Percentiles rank a stretch among this genome's conserved stretches.
Evolutionary conservation across 2,888 invertebrate genomes (phyloP).

Genomic region (Tetragnatha montana): DNA sequence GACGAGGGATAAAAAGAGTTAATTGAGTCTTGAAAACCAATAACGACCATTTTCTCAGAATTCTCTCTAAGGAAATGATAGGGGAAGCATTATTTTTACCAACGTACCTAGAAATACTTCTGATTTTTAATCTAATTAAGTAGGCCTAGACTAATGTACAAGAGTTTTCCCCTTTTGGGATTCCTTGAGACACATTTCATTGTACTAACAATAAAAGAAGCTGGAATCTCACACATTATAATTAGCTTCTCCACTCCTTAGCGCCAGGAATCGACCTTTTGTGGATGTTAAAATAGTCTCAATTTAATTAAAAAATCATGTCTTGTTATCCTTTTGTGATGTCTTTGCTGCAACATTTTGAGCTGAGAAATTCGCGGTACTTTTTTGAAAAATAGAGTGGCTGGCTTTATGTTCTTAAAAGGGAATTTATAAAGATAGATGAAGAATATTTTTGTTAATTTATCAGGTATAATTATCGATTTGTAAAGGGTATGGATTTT

Average conservation of each 20-base stretch:
- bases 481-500: too few relatives aligned
- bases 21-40: not conserved
- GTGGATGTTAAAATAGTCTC: not conserved
- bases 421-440: too few relatives aligned
- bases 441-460: too few relatives aligned
- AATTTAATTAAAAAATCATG: not conserved
- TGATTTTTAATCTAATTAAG: slow-evolving; percentile 27
- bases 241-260: not conserved
- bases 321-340: not conserved
- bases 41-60: not conserved
- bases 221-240: not conserved
- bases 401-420: too few relatives aligned
- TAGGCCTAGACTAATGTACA: not conserved
- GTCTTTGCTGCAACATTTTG: not conserved
- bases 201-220: not conserved
- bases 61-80: not conserved
- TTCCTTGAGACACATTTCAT: not conserved
- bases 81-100: not conserved
- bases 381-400: too few relatives aligned
- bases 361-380: not conserved
- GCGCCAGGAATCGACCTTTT: not conserved
- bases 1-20: not conserved
- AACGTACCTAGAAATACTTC: not conserved
- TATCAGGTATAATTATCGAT: too few relatives aligned
- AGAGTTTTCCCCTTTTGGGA: not conserved